phyloP scores from a whole-genome alignment of 1,140 invertebrate species.

The Lethrus apterus region DNA sequence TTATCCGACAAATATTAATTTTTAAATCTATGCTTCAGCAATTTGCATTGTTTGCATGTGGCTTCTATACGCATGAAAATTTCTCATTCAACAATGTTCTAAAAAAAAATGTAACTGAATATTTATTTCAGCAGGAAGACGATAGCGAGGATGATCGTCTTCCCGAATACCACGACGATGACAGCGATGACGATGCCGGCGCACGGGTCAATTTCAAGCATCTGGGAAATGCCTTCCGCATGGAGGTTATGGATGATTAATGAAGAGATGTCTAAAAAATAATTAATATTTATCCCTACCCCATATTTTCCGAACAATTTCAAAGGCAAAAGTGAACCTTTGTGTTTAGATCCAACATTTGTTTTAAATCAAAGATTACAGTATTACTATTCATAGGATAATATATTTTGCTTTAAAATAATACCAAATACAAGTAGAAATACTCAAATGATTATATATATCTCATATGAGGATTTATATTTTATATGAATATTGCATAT shows the following conservation, averaged over 20 bases:
- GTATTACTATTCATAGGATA: not conserved
- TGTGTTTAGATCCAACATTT: not conserved
- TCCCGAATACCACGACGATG: slow-evolving; percentile 38
- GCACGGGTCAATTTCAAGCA: slow-evolving; percentile 37
- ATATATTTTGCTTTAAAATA: not conserved
- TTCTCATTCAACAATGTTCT: not conserved
- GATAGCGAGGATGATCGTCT: slow-evolving; percentile 38
- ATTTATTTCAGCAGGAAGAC: slow-evolving; percentile 26
- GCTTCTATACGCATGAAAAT: not conserved
- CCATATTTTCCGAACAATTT: not conserved
- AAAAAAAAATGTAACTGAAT: not conserved
- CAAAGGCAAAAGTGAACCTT: slow-evolving; percentile 7
- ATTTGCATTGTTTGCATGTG: not conserved
- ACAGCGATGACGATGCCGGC: slow-evolving; percentile 39
- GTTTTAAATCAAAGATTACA: slow-evolving; percentile 2
- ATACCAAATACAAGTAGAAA: not conserved
- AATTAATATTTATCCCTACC: slow-evolving; percentile 11
- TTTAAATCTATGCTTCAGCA: not conserved
- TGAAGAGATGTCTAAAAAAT: slow-evolving; percentile 21
- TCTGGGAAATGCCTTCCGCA: slow-evolving; percentile 41
- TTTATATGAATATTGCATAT: no score
- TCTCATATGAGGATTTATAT: no score
- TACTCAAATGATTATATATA: no score
- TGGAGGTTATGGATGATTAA: slow-evolving; percentile 43
- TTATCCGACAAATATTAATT: slow-evolving; percentile 2